A percentile compares a stretch with the other conserved stretches of the same genome.
Evolutionary conservation across 2,888 invertebrate genomes (phyloP).

Genomic region (Hyppa rectilinea): DNA sequence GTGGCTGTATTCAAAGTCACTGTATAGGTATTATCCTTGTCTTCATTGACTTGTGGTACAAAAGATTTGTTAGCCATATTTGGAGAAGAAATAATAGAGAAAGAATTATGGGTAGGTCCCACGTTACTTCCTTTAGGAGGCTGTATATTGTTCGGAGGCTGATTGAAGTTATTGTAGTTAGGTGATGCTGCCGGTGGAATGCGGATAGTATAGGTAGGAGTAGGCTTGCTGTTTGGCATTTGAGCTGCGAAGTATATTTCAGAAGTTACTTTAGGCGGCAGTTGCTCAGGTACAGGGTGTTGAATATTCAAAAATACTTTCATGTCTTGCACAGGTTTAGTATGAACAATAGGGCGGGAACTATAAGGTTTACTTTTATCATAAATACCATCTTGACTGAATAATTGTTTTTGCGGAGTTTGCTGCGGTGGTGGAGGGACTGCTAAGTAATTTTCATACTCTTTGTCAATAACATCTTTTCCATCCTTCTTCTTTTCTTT

Average conservation of each 20-base stretch:
- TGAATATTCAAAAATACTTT: slow-evolving; percentile 87
- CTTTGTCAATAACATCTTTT: slow-evolving; percentile 85
- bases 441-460: slow-evolving; percentile 87
- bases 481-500: slow-evolving; percentile 76
- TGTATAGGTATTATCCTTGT: slow-evolving; percentile 80
- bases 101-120: slow-evolving; percentile 70
- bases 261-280: slow-evolving; percentile 87
- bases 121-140: slow-evolving; percentile 58
- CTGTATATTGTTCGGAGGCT: slow-evolving; percentile 47
- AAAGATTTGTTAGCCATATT: slow-evolving; percentile 77
- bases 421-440: slow-evolving; percentile 87
- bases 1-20: slow-evolving; percentile 85
- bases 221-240: slow-evolving; percentile 80
- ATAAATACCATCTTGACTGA: slow-evolving; percentile 76
- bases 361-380: slow-evolving; percentile 82
- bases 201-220: slow-evolving; percentile 85
- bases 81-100: slow-evolving; percentile 70
- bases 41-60: slow-evolving; percentile 68
- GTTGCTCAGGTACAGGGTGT: slow-evolving; percentile 83
- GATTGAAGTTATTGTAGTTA: slow-evolving; percentile 70
- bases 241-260: slow-evolving; percentile 89
- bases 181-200: slow-evolving; percentile 77
- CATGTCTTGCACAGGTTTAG: slow-evolving; percentile 87
- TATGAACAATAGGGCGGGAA: slow-evolving; percentile 84
- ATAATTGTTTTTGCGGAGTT: slow-evolving; percentile 76